phyloP scores from a whole-genome alignment of 2,113 vertebrate species.

The Apus apus region DNA sequence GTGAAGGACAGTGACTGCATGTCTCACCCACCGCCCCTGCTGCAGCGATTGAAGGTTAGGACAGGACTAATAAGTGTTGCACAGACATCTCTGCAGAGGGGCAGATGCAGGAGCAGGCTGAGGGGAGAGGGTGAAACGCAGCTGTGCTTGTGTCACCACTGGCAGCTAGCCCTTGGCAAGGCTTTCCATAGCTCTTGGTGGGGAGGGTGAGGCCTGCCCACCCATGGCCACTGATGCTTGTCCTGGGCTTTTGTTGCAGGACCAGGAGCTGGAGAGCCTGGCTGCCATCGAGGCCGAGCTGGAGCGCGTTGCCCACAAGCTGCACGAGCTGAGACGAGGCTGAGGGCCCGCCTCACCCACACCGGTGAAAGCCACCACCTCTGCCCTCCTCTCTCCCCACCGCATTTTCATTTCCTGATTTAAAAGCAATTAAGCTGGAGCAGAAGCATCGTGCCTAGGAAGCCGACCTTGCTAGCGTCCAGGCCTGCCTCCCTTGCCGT shows the following conservation, averaged over 20 bases:
- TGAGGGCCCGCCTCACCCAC: background rate
- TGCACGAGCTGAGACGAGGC: slow-evolving; percentile 84
- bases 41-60: background rate
- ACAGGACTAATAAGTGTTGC: too few relatives aligned
- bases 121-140: accelerated
- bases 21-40: background rate
- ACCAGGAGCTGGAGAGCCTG: slow-evolving; percentile 91
- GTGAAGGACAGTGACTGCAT: too few relatives aligned
- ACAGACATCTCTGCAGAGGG: background rate
- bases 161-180: too few relatives aligned
- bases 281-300: slow-evolving; percentile 93
- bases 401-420: background rate
- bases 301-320: slow-evolving; percentile 89
- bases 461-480: background rate
- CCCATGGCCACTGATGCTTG: accelerated
- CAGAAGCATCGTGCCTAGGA: slow-evolving; percentile 22
- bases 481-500: slow-evolving; percentile 21
- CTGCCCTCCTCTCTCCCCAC: background rate
- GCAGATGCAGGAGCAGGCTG: background rate
- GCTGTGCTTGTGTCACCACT: accelerated
- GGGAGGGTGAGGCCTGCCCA: background rate
- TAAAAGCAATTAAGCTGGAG: background rate
- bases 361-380: background rate
- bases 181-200: background rate
- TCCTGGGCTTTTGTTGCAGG: slow-evolving; percentile 73